Evolutionary conservation across 2,888 invertebrate genomes (phyloP).

Genomic region (Nemurella pictetii): DNA sequence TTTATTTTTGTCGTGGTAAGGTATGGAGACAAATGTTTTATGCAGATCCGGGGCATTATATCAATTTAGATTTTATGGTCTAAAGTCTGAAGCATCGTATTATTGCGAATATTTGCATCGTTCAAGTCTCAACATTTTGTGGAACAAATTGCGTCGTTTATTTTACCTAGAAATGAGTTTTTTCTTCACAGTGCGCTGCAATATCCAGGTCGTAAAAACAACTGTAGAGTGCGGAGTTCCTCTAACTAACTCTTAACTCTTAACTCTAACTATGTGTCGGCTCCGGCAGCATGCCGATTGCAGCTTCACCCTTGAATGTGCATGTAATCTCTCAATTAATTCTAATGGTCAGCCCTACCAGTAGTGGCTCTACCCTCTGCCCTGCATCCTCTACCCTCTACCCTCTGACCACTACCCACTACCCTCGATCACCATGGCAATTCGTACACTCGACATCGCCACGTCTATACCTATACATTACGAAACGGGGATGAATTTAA

Average conservation of each 20-base stretch:
- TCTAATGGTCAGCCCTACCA: background rate
- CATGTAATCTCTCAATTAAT: background rate
- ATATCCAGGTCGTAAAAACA: background rate
- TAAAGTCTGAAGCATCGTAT: background rate
- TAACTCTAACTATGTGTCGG: background rate
- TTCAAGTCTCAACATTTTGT: too few relatives aligned
- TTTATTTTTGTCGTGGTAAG: conserved; percentile 1
- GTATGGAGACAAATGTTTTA: background rate
- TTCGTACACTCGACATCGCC: too few relatives aligned
- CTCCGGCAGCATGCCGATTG: too few relatives aligned
- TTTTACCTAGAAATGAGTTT: background rate
- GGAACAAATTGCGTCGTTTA: background rate
- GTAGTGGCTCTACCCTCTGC: background rate
- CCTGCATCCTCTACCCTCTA: too few relatives aligned
- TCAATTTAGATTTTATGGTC: background rate
- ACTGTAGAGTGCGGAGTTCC: background rate
- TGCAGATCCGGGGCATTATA: background rate
- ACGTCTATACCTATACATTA: too few relatives aligned
- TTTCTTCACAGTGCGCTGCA: background rate
- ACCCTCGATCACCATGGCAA: too few relatives aligned
- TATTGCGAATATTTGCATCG: background rate
- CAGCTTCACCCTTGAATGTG: background rate
- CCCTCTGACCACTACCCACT: background rate
- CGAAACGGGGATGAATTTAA: background rate
- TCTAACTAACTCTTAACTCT: background rate